Base-by-base conservation (phyloP, 1,140 invertebrate species). In the Trissolcus basalis region DNA sequence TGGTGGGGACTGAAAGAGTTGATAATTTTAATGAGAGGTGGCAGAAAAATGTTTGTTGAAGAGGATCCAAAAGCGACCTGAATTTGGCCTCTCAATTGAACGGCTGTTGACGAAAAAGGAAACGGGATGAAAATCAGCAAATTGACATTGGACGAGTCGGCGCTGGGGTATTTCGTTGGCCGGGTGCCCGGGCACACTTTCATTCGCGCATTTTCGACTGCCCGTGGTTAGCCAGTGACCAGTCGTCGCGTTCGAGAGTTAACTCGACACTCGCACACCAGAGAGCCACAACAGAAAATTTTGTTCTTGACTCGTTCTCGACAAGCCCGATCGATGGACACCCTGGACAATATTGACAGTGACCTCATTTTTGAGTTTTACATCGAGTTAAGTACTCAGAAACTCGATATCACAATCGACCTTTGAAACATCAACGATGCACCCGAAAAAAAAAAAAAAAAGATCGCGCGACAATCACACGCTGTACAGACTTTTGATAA, bases 341-440 rank as follows among this genome's bases (percentile, higher is more conserved):
- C 61, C 41, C 55, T 84, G 55, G 81, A 85, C 53, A 85, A 83
- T 72, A 78, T 85, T 49, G 84, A 85, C 10, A 84, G 78, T 53
- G 82, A 86, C 56, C 56, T 82, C 27, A 71, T 80, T 16, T 56
- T 87, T 19, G 76, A 86, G 39, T 82, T 88, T 70, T 83, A 83
- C 60, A 56, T 83, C 41, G 85, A 88, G 82, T 84, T 87, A 87
- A 82, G 82, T 87, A 86, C 58, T 33, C 56, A 15, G 19, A 27
- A 16, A 15, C 45, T 39, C n/a, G 36, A 39, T 39, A 11, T 3
- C 1, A n/a, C 3, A n/a, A 39, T 39, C n/a, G n/a, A n/a, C n/a
- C n/a, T n/a, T n/a, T 39, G 9, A 39, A 39, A 39, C 19, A 27
- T 27, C 19, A 6, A 27, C n/a, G n/a, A n/a, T n/a, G n/a, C 19